Base-by-base conservation (phyloP, 1,140 invertebrate species). In the Coenobita brevimanus region DNA sequence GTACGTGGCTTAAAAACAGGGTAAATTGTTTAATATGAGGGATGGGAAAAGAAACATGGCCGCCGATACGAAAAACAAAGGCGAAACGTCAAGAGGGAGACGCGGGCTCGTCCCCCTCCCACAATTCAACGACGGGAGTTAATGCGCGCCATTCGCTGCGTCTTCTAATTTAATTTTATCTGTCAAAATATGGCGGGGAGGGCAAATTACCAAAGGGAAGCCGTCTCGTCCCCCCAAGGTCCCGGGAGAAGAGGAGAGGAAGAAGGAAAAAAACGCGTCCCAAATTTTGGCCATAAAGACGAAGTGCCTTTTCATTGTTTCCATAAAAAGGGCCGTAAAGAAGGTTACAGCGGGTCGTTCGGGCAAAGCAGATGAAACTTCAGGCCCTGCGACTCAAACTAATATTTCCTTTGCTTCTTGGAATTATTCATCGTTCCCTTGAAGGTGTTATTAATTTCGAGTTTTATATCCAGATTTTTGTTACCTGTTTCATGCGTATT, bases 151-250 rank as follows among this genome's bases (percentile, higher is more conserved):
- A 50, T 71, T 83, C 82, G 64, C 82, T 73, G 82, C 43, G 82
- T 76, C 82, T 84, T 84, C 69, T 84, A 84, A 84, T 84, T 84
- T 84, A 84, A 84, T 84, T 84, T 84, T 84, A 84, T 84, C 82
- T 84, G 82, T 84, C 82, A 84, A 84, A 84, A 84, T 84, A 84
- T 84, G 82, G 69, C 13, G 43, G 46, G 36, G 80, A 30, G 82
- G 30, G 81, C 30, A 38, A 75, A 62, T 41, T 46, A 81, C 79
- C 24, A n/a, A 36, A 57, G 69, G 64, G 46, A 73, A 15, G n/a
- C n/a, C n/a, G n/a, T n/a, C n/a, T n/a, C n/a, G n/a, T n/a, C n/a
- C n/a, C n/a, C n/a, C n/a, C n/a, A n/a, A n/a, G n/a, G n/a, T n/a
- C n/a, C n/a, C 13, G 76, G 27, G 46, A 57, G 78, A 27, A 15